Evolutionary conservation across 2,888 invertebrate species (phyloP), one percentile per base, ranked within the genome.

Genomic region (Kuschelorhynchus macadamiae): DNA sequence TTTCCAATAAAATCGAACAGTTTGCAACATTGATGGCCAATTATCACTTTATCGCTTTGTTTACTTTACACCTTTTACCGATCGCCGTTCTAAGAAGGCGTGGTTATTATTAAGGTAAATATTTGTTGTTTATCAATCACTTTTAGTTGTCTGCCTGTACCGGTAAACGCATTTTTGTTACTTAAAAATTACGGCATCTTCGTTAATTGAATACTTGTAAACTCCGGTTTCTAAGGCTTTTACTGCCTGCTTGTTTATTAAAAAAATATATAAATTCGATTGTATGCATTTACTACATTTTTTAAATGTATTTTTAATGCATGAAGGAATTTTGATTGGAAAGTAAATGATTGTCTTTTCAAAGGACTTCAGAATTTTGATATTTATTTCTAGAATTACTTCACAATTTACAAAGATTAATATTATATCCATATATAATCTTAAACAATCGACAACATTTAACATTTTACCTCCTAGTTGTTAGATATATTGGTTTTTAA

Each of bases 31-130:
- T 50, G 55, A 64, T 56, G 49, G 47, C 56, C 56, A 64, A 55
- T 64, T 64, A 64, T 64, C 64, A 56, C 64, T 55, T 64, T 49
- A 64, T 56, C 56, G 56, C 18, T 64, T 61, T 64, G 56, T 64
- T 64, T 64, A 30, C 55, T 56, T 64, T 56, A 64, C 64, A 64
- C 56, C 64, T 64, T 64, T 64, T 64, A 64, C 64, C 55, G 55
- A 41, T 55, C 55, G 41, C 30, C 55, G 30, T 55, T 55, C 56
- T 39, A 47, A 39, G 62, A 55, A 55, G 62, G 62, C 62, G 62
- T 63, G 62, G 62, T 47, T 47, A 63, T 55, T 42, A 42, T 30
- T 55, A 42, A 55, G 42, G 32, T 25, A 46, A 61, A 61, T 61
- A 61, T 61, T 60, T 60, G 30, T 21, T 14, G 20, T 39, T 42